Conservation (phyloP, 1,140 invertebrate species). For the Saccostrea echinata region DNA sequence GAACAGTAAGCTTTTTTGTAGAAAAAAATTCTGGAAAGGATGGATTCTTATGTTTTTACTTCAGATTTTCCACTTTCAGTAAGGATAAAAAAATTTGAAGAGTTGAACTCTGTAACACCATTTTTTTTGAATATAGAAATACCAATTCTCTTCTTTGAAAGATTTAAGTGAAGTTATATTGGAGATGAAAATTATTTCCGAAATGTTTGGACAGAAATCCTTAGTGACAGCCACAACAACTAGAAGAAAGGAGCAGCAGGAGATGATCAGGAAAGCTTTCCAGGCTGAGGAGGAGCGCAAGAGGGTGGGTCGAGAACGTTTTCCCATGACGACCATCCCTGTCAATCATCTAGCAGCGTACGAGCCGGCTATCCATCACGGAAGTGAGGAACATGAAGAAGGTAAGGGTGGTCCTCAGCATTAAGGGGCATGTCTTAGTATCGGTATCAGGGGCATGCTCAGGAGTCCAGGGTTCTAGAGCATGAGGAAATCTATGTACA, state of each 20-base stretch:
- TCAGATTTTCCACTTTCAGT: no score
- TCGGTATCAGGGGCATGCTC: constrained; percentile 3
- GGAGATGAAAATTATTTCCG: not conserved
- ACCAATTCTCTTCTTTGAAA: no score
- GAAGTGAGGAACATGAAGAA: constrained; percentile 79
- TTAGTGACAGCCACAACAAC: constrained; percentile 99
- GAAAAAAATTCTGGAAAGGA: no score
- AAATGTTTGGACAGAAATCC: constrained; percentile 85
- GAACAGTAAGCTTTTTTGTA: constrained; percentile 87
- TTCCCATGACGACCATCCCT: constrained; percentile 97
- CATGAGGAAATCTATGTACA: constrained; percentile 6
- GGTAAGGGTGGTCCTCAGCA: constrained; percentile 67
- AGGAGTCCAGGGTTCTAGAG: constrained; percentile 16
- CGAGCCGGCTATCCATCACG: constrained; percentile 93
- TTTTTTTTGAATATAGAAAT: no score
- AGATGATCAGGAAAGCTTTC: constrained; percentile 96
- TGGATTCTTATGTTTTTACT: no score
- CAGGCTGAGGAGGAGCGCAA: constrained; percentile 98
- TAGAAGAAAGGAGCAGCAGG: constrained; percentile 98
- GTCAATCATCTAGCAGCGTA: constrained; percentile 93
- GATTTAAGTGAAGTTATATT: no score
- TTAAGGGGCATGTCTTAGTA: not conserved
- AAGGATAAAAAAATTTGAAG: not conserved
- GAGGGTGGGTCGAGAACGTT: constrained; percentile 95
- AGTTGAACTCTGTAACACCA: no score